Evolutionary conservation across 64 coral and sea anemone genomes (phyloP).

Genomic region (Astreopora myriophthalma): DNA sequence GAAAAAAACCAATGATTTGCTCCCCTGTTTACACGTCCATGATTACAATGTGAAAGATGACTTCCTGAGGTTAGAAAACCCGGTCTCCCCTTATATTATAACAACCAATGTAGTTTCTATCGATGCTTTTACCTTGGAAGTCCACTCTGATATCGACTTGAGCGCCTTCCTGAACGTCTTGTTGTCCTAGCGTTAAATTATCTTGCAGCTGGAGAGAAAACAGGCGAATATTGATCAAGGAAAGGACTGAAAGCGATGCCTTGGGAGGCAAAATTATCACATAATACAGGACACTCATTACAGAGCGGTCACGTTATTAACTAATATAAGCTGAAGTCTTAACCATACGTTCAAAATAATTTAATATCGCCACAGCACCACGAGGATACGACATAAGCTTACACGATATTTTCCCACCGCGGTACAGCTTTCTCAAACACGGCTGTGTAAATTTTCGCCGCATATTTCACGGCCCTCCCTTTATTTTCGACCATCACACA

Average conservation of each 20-base stretch:
- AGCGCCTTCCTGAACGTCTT: constrained; percentile 73
- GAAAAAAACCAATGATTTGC: neutral
- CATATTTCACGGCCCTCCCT: neutral
- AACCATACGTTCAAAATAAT: neutral
- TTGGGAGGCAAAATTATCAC: constrained; percentile 51
- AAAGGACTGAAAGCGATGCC: neutral
- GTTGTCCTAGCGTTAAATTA: constrained; percentile 88
- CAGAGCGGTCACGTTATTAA: neutral
- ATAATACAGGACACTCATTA: constrained; percentile 16
- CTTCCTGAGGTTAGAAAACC: constrained; percentile 4
- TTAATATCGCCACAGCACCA: constrained; percentile 7
- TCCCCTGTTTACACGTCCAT: neutral
- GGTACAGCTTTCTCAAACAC: neutral
- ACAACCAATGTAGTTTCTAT: neutral
- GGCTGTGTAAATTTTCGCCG: neutral
- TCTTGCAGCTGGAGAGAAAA: constrained; percentile 79
- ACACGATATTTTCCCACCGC: neutral
- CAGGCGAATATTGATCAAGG: constrained; percentile 33
- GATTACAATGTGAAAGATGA: neutral
- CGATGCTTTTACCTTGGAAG: constrained; percentile 85
- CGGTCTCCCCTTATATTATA: neutral
- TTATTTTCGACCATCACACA: neutral
- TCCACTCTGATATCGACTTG: constrained; percentile 92
- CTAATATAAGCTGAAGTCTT: neutral
- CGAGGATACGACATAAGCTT: neutral